Base-by-base conservation (phyloP, 2,888 invertebrate species). In the Plusia festucae region DNA sequence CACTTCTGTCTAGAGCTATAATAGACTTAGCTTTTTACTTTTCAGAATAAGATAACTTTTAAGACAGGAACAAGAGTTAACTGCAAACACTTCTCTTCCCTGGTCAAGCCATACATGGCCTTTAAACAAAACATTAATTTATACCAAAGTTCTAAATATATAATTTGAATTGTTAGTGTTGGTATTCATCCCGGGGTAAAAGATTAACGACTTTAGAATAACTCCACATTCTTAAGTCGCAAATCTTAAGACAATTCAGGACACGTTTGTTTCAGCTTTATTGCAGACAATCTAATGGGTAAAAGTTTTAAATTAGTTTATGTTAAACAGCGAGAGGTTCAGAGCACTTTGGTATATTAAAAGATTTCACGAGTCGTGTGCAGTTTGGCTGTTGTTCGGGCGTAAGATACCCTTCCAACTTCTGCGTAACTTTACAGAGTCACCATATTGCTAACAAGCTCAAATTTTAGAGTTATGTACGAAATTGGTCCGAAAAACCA, bases 291-390 rank as follows among this genome's bases (percentile, higher is more conserved):
- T 64, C 44, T 72, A 59, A 60, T 32, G 60, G 30, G 30, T 54
- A 46, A 63, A 70, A 65, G 70, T 60, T 59, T 44, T 73, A 70
- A 40, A 72, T 68, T 71, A 78, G 71, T 72, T 74, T 60, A 73
- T 54, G 60, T 63, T 66, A 61, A 62, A 59, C 30, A 60, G 52
- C 57, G 51, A 53, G 53, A 60, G 64, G 52, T 63, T 46, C 11
- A 58, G 53, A 83, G 77, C 86, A 87, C 85, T 86, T 82, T 78
- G 78, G 78, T 81, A 81, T 87, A 87, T 86, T 87, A 88, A 84
- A 87, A 84, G 79, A 84, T 85, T 85, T 86, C 80, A 77, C 79
- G 83, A 81, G 76, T 73, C 80, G 73, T 71, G 79, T 82, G 80
- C 81, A 81, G 73, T 78, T 79, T 60, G 65, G 66, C 70, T 66